Base-by-base conservation (phyloP, 2,888 invertebrate species). In the Drosophila mettleri region DNA sequence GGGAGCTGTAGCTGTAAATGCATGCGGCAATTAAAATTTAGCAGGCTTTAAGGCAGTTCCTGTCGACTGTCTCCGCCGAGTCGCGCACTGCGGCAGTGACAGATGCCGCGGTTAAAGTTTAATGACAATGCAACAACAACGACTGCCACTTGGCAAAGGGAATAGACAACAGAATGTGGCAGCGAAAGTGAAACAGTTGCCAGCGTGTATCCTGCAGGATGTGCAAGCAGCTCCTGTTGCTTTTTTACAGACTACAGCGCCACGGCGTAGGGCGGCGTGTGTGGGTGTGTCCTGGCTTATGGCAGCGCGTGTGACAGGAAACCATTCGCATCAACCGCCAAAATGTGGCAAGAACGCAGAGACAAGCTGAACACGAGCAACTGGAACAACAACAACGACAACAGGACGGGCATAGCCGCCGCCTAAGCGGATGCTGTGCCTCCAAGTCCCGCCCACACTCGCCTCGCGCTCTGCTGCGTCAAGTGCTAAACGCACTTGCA, bases 61-160 rank as follows among this genome's bases (percentile, higher is more conserved):
- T 46, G 48, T 62, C 55, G 64, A 52, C 72, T 60, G 59, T 46
- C 58, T 51, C 36, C 72, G 51, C 57, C 57, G 22, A 36, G 51
- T 34, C 54, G 57, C 27, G 61, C 10, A 51, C 51, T 58, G 55
- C 41, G 41, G 49, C 76, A 45, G 82, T 85, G 82, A 85, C 86
- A 82, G 86, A 82, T 82, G 86, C 83, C 67, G 78, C 70, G 82
- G 86, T 83, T 80, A 86, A 86, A 83, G 73, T 83, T 86, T 86
- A 83, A 86, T 80, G 80, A 69, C 83, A 78, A 80, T 69, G 64
- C 78, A 70, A 53, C 70, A 51, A 20, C 43, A 55, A 22, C 64
- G 20, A 29, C 33, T 36, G 33, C 39, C 63, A 63, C 53, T 57
- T 46, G 48, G 64, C 60, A 57, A 59, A 48, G 60, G 46, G 39